Conservation (phyloP, 2,797 vertebrate species). For the Ctenopoma multispine region DNA sequence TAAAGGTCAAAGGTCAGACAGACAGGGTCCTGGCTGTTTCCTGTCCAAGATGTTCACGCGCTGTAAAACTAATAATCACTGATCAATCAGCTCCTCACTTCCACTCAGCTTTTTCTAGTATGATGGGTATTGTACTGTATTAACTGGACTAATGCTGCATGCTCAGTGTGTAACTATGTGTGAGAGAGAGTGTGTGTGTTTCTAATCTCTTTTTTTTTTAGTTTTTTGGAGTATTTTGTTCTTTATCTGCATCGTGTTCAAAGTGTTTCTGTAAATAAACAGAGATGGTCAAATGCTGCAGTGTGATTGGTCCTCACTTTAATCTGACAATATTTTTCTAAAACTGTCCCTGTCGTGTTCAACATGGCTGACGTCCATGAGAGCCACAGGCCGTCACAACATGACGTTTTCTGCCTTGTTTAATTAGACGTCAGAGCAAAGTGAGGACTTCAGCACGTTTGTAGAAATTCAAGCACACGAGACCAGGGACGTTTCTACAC, state of each 20-base stretch:
- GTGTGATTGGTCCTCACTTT: constrained; percentile 49
- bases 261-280: constrained; percentile 78
- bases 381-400: no score
- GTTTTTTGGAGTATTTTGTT: constrained; percentile 54
- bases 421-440: no score
- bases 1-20: constrained; percentile 6
- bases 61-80: constrained; percentile 38
- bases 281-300: constrained; percentile 46
- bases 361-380: no score
- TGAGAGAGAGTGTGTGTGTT: constrained; percentile 33
- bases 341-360: no score
- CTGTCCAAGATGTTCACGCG: neutral
- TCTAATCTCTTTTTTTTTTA: constrained; percentile 55
- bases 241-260: constrained; percentile 63
- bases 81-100: constrained; percentile 31
- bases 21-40: constrained; percentile 14
- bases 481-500: no score
- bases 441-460: no score
- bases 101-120: constrained; percentile 55
- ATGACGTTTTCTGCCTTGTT: no score
- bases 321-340: no score
- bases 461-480: no score
- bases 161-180: constrained; percentile 62
- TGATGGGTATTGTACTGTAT: constrained; percentile 63
- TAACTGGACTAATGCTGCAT: constrained; percentile 71